Percentiles rank a stretch among this genome's conserved stretches.
phyloP scores from a whole-genome alignment of 2,797 vertebrate species.

The Sardinella longiceps region DNA sequence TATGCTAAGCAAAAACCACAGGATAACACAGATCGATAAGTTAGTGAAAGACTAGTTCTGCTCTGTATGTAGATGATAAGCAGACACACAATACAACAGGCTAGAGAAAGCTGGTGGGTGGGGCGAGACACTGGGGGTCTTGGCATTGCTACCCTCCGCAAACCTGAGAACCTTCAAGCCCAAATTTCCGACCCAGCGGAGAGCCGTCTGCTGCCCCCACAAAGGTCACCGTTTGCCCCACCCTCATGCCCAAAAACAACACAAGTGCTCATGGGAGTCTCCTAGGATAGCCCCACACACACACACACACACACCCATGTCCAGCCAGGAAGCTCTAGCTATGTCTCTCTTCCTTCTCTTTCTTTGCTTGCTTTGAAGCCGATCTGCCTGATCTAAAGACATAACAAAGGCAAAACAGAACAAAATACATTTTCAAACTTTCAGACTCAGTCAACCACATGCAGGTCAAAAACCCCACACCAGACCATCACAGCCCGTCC shows the following conservation, averaged over 20 bases:
- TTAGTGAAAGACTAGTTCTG: no score
- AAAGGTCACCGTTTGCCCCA: neutral
- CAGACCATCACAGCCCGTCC: neutral
- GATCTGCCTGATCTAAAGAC: slow-evolving; percentile 49
- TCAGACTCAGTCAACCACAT: neutral
- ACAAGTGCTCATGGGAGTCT: neutral
- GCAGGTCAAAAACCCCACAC: neutral
- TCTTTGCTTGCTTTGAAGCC: slow-evolving; percentile 40
- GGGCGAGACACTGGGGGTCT: neutral
- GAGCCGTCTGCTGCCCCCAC: neutral
- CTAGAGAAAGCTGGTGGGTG: neutral
- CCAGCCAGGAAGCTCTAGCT: neutral
- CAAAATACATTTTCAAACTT: neutral
- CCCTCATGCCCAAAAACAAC: neutral
- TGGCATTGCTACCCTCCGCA: neutral
- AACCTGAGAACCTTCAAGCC: neutral
- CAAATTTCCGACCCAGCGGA: neutral
- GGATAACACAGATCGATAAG: no score
- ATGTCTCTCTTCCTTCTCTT: neutral
- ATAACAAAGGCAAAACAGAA: slow-evolving; percentile 38
- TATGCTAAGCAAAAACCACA: no score
- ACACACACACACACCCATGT: neutral
- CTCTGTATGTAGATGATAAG: no score
- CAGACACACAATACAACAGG: no score
- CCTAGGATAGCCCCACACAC: neutral